phyloP scores from a whole-genome alignment of 2,888 invertebrate species.

The Junonia oenone region DNA sequence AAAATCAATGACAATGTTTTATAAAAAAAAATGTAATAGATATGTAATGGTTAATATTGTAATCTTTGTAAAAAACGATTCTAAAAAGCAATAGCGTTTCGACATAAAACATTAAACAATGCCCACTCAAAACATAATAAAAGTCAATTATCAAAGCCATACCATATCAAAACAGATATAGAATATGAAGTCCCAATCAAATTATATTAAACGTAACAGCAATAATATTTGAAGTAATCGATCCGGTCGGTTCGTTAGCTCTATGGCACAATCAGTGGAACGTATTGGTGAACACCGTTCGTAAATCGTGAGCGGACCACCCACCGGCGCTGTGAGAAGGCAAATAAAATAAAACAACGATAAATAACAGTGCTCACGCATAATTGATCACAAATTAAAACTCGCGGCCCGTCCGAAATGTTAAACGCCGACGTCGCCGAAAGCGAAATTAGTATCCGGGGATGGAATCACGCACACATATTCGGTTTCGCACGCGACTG shows the following conservation, averaged over 20 bases:
- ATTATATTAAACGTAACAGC: constrained; percentile 22
- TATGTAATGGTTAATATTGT: no score
- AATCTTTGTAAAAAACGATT: no score
- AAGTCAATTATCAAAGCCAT: not conserved
- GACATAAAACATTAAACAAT: not conserved
- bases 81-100: not conserved
- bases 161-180: constrained; percentile 18
- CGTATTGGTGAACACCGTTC: constrained; percentile 67
- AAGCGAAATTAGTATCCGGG: constrained; percentile 66
- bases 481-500: constrained; percentile 22
- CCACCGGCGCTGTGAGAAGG: constrained; percentile 70
- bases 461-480: constrained; percentile 24
- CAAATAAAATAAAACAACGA: constrained; percentile 78
- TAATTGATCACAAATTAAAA: constrained; percentile 80
- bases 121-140: not conserved
- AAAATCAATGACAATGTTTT: no score
- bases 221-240: constrained; percentile 28
- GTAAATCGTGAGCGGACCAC: constrained; percentile 77
- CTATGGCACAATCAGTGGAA: constrained; percentile 67
- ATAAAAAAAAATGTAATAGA: no score
- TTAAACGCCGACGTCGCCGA: constrained; percentile 69
- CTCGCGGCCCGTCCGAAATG: constrained; percentile 72
- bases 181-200: constrained; percentile 24
- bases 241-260: constrained; percentile 27
- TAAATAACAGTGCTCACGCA: constrained; percentile 77